A percentile compares a stretch with the other conserved stretches of the same genome.
These are phyloP conservation scores for Peromyscus leucopus DNA, from an alignment of 2,113 vertebrate species.

Conservation along the genomic window DNA sequence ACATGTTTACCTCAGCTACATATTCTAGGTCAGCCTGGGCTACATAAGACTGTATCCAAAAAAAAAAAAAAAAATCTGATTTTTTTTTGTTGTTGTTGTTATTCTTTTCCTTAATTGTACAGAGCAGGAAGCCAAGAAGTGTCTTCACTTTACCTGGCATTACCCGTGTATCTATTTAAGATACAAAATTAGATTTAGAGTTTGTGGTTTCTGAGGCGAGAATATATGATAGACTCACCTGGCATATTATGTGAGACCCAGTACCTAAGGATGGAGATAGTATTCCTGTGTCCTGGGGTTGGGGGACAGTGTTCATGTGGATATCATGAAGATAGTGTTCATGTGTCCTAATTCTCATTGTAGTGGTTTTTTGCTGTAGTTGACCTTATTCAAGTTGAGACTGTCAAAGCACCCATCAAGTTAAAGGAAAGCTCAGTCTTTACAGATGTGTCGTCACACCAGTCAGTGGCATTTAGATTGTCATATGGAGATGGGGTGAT, in stretches of 20 bases:
- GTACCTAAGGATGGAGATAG: not conserved
- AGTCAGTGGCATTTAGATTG: constrained; percentile 40
- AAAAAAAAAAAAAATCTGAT: not conserved
- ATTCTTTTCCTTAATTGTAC: not conserved
- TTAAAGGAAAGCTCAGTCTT: not conserved
- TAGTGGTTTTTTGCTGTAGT: not conserved
- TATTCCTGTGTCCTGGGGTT: not conserved
- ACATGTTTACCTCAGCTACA: not conserved
- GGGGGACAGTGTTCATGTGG: not conserved
- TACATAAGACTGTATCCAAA: not conserved
- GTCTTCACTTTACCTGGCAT: not conserved
- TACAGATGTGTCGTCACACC: not conserved
- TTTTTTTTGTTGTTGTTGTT: not conserved
- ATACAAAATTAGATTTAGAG: not conserved
- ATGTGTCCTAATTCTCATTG: not conserved
- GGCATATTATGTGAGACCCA: not conserved
- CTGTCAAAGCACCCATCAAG: not conserved
- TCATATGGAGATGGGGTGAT: not conserved
- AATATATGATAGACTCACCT: not conserved
- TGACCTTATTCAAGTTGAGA: not conserved
- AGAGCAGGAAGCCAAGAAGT: not conserved
- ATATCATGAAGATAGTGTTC: too few species aligned
- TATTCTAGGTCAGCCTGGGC: not conserved
- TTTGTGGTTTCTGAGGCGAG: not conserved
- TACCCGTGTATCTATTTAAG: not conserved